Evolutionary conservation across 1,140 invertebrate species (phyloP), one percentile per base, ranked within the genome.

Genomic region (Colletes gigas): DNA sequence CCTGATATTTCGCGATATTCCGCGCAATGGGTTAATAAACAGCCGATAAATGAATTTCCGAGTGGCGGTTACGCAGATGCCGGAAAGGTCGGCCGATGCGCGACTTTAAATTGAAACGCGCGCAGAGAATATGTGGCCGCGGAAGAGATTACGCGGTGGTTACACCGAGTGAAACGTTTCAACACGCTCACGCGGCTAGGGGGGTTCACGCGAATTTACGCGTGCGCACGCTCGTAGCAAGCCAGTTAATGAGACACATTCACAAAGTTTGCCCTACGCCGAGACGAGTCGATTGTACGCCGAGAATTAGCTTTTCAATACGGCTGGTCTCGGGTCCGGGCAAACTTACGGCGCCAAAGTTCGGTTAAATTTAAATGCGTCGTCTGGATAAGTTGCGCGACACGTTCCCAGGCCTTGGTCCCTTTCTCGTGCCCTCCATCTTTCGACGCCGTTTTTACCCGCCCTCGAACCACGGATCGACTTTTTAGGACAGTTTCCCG

Each of bases 231-330:
- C 90, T 91, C 86, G 74, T 88, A 87, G 79, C 73, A 82, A 30
- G 86, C 84, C 88, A 80, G 90, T 92, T 92, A 92, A 92, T 92
- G 91, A 92, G 91, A 91, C 88, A 90, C 89, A 92, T 92, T 92
- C 92, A 92, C 88, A 89, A 92, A 92, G 89, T 92, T 92, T 90
- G 90, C 86, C 88, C 88, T 87, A 88, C 90, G 89, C 88, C 88
- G 88, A 88, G 90, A 92, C 89, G 90, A 92, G 88, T 86, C 90
- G 90, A 92, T 92, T 92, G 91, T 92, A 91, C 86, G 84, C 88
- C 87, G 90, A 92, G 91, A 92, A 92, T 92, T 92, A 90, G 91
- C 92, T 91, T 92, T 92, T 92, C 88, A 92, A 91, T 92, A 89
- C 88, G 83, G 82, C 77, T 75, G 76, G 88, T 78, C 82, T 83